A percentile compares a stretch with the other conserved stretches of the same genome.
Evolutionary conservation across 2,797 vertebrate species (phyloP).

Genomic region (Vespertilio murinus): DNA sequence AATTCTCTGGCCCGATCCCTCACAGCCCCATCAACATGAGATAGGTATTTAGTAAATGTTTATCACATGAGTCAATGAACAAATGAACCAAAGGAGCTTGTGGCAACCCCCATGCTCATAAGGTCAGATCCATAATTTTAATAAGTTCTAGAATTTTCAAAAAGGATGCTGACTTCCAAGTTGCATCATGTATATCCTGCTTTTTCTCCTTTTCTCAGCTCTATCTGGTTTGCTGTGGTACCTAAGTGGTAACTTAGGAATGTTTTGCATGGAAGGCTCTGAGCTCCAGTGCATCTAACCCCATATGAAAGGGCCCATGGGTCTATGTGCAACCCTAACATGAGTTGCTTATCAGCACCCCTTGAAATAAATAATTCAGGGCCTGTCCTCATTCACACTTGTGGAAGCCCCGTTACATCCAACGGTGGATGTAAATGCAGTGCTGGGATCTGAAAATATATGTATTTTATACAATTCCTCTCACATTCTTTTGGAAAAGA

Average conservation of each 20-base stretch:
- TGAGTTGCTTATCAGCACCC: neutral
- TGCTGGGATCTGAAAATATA: neutral
- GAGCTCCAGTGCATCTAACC: neutral
- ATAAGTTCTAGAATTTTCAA: neutral
- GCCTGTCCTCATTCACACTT: neutral
- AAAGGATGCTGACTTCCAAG: neutral
- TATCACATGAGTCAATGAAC: neutral
- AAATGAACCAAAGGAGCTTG: neutral
- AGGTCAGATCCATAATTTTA: neutral
- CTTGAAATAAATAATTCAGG: constrained; percentile 36
- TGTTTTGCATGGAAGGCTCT: neutral
- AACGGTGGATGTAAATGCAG: neutral
- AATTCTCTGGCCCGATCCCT: neutral
- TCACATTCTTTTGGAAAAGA: constrained; percentile 35
- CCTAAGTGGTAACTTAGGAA: neutral
- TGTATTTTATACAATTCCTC: neutral
- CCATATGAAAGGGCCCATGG: neutral
- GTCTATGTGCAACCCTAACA: neutral
- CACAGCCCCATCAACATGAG: neutral
- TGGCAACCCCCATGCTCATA: neutral
- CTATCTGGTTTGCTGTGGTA: neutral
- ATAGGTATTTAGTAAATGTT: neutral
- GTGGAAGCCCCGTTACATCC: neutral
- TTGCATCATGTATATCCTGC: neutral
- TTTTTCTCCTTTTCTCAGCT: neutral